Conservation (phyloP, 2,888 invertebrate species). For the Scotopteryx bipunctaria region DNA sequence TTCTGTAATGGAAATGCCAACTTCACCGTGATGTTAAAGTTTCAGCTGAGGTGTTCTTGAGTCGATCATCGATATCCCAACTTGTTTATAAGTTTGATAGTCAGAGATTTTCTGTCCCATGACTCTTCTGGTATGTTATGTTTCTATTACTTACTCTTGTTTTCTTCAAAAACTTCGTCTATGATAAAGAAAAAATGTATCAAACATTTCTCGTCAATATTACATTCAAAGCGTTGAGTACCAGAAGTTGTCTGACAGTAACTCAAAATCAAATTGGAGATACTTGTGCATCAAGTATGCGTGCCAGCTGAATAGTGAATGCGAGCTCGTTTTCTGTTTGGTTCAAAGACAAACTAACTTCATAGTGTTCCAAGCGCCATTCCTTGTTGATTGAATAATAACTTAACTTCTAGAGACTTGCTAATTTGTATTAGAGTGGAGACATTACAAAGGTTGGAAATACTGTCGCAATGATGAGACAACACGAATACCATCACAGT, state of each 20-base stretch:
- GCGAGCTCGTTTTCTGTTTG: constrained; percentile 6
- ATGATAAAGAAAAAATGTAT: not conserved
- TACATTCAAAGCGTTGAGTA: too few species aligned
- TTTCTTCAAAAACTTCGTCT: constrained; percentile 4
- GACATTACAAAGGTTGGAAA: too few species aligned
- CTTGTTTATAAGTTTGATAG: constrained; percentile 20
- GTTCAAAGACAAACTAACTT: constrained; percentile 2
- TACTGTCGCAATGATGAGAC: too few species aligned
- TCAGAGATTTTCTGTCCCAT: constrained; percentile 10
- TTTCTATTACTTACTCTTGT: constrained; percentile 14
- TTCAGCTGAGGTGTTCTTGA: constrained; percentile 21
- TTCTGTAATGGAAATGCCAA: not conserved
- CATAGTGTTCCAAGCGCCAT: not conserved
- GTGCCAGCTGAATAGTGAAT: constrained; percentile 5
- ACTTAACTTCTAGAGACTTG: too few species aligned
- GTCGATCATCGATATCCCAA: constrained; percentile 25
- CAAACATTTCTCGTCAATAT: not conserved
- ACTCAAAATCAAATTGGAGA: too few species aligned
- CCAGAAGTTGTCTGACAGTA: too few species aligned
- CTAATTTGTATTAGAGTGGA: too few species aligned
- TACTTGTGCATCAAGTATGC: too few species aligned
- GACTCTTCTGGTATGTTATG: constrained; percentile 9
- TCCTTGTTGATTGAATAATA: too few species aligned
- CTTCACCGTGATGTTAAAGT: constrained; percentile 14
- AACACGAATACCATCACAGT: too few species aligned